Base-by-base conservation (phyloP, 2,113 vertebrate genomes). In the Nibea albiflora region DNA sequence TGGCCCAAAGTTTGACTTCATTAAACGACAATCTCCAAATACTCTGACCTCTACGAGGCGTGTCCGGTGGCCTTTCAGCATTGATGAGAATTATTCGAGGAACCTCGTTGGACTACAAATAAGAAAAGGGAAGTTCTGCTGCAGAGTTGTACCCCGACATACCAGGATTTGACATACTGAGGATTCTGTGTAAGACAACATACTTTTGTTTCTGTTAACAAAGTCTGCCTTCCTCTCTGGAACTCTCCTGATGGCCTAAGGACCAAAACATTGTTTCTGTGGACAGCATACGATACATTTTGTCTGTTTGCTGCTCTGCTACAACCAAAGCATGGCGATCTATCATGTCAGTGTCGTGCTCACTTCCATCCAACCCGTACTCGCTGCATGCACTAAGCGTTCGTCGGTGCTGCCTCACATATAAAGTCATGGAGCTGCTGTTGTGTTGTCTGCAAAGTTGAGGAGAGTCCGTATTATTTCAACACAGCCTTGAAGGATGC, bases 41-140 rank as follows among this genome's bases (percentile, higher is more conserved):
- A 58, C 49, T 5, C 47, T 52, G 74, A 81, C 66, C 75, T 88
- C 42, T 46, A 1, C 24, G 24, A 19, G 9, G 35, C 26, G 28
- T 49, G 64, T 81, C 64, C 74, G 24, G 20, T 85, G 82, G 61
- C 78, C 81, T 76, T 78, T 81, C 26, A 1, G 28, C 9, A 67
- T 58, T 63, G 67, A 72, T 53, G 54, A 50, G 16, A 56, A 0
- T 65, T 47, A 73, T 1, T 54, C 14, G 6, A 77, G 3, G 35
- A 10, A 44, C 12, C 10, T 8, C 73, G 20, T 15, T 28, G 49
- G 56, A 80, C 60, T 87, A 49, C 60, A 80, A 52, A 56, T 71
- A 35, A 66, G 67, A 53, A 26, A 9, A n/a, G 11, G 4, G 1
- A 28, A 15, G 12, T 19, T 52, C 24, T 60, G 35, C 5, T 11